Conservation (phyloP, 2,888 invertebrate species). For the Smittia sp. region DNA sequence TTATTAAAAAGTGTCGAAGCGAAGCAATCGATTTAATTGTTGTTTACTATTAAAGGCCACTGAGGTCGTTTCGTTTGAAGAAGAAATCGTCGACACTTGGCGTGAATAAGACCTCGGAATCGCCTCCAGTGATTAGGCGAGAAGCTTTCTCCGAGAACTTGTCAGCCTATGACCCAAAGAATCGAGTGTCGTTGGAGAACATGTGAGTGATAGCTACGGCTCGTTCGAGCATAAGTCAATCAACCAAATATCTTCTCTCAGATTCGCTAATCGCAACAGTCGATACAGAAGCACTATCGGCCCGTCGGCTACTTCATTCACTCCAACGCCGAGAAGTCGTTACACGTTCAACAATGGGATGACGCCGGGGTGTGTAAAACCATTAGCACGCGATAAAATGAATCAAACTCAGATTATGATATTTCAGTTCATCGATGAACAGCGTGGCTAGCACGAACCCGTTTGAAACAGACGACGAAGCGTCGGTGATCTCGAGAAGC, state of each 20-base stretch:
- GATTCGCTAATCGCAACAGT: conserved; percentile 48
- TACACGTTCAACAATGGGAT: conserved; percentile 50
- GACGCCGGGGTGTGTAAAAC: conserved; percentile 54
- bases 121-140: conserved; percentile 45
- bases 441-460: conserved; percentile 61
- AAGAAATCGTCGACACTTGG: conserved; percentile 53
- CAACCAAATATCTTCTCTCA: conserved; percentile 42
- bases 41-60: conserved; percentile 46
- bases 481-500: conserved; percentile 14
- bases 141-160: neutral
- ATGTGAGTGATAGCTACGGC: neutral
- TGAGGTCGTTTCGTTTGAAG: conserved; percentile 51
- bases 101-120: conserved; percentile 53
- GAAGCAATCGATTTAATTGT: neutral
- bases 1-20: neutral
- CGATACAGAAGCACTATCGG: conserved; percentile 50
- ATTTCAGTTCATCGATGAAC: conserved; percentile 54
- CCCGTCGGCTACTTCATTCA: conserved; percentile 44
- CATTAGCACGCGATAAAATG: conserved; percentile 48
- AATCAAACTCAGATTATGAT: conserved; percentile 42
- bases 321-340: conserved; percentile 42
- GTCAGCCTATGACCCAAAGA: too few relatives aligned
- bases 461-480: conserved; percentile 48
- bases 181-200: neutral
- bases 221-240: neutral